A percentile compares a stretch with the other conserved stretches of the same genome.
Conservation (phyloP, 2,888 invertebrate species). For the Petrolisthes manimaculis region DNA sequence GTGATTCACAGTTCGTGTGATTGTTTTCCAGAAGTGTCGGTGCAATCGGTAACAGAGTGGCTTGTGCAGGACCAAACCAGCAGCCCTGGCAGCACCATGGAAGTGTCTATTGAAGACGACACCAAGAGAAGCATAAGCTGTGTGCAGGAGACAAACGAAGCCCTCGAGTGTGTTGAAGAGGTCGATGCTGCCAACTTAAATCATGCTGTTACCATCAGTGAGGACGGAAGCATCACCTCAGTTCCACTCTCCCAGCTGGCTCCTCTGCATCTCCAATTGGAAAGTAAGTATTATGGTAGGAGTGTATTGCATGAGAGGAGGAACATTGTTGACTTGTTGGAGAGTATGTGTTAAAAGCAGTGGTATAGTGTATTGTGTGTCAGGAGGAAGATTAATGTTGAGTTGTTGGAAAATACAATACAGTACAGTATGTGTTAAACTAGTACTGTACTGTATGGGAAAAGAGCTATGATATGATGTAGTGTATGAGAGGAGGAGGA, state of each 20-base stretch:
- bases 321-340: background rate
- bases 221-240: constrained; percentile 51
- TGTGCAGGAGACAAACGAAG: constrained; percentile 1
- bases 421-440: too few species aligned
- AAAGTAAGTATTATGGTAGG: constrained; percentile 31
- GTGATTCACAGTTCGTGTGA: too few species aligned
- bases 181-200: background rate
- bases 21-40: too few species aligned
- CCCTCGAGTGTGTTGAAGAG: background rate
- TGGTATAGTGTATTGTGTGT: background rate
- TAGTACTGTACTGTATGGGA: too few species aligned
- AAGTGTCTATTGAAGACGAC: background rate
- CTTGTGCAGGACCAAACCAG: constrained; percentile 10
- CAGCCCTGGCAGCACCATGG: constrained; percentile 17
- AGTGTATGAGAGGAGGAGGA: too few species aligned
- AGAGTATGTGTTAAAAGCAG: background rate
- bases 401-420: background rate
- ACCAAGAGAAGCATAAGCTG: background rate
- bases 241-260: constrained; percentile 51
- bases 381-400: background rate
- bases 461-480: too few species aligned
- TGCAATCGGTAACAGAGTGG: constrained; percentile 37
- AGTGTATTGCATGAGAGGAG: background rate
- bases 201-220: constrained; percentile 48
- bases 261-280: constrained; percentile 47